phyloP scores from a whole-genome alignment of 2,113 vertebrate species.

The Pleuronectes platessa region DNA sequence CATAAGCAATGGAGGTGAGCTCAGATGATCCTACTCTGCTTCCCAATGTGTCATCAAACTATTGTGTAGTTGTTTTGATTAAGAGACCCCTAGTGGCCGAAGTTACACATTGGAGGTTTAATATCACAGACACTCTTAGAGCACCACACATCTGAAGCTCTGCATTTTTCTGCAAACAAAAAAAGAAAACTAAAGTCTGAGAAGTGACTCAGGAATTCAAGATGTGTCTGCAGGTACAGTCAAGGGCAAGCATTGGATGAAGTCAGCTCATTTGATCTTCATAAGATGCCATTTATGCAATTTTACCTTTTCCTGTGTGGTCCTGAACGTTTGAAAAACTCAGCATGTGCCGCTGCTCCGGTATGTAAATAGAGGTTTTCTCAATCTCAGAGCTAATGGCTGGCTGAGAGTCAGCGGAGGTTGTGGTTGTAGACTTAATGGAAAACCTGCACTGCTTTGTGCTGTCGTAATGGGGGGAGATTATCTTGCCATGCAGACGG shows the following conservation, averaged over 20 bases:
- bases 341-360: slow-evolving; percentile 15
- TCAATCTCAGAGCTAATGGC: slow-evolving; percentile 66
- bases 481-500: slow-evolving; percentile 76
- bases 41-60: no score
- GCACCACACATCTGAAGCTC: no score
- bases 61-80: no score
- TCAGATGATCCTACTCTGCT: no score
- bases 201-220: not conserved
- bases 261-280: slow-evolving; percentile 43
- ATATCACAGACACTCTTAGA: no score
- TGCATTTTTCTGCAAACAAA: not conserved
- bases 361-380: slow-evolving; percentile 68
- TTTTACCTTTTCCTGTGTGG: slow-evolving; percentile 16
- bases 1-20: no score
- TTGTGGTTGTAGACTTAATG: slow-evolving; percentile 70
- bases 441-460: slow-evolving; percentile 75
- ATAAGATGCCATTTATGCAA: slow-evolving; percentile 40
- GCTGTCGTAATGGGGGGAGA: slow-evolving; percentile 74
- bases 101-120: no score
- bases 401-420: slow-evolving; percentile 60
- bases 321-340: slow-evolving; percentile 22
- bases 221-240: not conserved
- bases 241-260: slow-evolving; percentile 33
- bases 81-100: no score
- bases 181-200: not conserved